Conservation (phyloP, 2,797 vertebrate genomes). For the Xerus rutilus region DNA sequence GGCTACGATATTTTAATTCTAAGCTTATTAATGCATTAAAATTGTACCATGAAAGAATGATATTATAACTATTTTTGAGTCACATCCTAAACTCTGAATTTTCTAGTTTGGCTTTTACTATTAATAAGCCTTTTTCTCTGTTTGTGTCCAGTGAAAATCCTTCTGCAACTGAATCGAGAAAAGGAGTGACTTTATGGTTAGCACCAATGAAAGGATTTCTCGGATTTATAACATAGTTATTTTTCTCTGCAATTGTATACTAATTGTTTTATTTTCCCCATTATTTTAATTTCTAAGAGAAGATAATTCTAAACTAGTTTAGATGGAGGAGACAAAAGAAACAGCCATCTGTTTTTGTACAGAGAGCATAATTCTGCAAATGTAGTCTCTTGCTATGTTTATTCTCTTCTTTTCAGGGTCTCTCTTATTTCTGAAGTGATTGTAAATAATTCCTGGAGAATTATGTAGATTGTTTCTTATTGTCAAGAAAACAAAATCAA, state of each 20-base stretch:
- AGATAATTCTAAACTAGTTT: background rate
- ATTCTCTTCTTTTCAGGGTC: background rate
- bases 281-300: constrained; percentile 21
- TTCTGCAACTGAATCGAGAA: constrained; percentile 12
- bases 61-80: constrained; percentile 11
- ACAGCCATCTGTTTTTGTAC: background rate
- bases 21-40: constrained; percentile 49
- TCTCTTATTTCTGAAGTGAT: background rate
- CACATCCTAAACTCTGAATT: background rate
- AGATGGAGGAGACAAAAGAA: background rate
- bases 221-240: background rate
- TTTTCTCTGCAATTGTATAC: constrained; percentile 12
- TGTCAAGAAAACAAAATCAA: constrained; percentile 46
- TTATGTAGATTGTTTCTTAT: background rate
- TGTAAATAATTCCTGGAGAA: background rate
- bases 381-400: background rate
- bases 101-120: background rate
- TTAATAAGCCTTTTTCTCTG: background rate
- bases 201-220: background rate
- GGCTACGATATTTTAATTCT: background rate
- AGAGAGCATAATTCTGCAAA: background rate
- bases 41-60: background rate
- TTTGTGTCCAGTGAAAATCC: constrained; percentile 32
- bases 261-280: background rate
- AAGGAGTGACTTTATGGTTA: background rate